Evolutionary conservation across 2,888 invertebrate genomes (phyloP).

Genomic region (Dasypogon diadema): DNA sequence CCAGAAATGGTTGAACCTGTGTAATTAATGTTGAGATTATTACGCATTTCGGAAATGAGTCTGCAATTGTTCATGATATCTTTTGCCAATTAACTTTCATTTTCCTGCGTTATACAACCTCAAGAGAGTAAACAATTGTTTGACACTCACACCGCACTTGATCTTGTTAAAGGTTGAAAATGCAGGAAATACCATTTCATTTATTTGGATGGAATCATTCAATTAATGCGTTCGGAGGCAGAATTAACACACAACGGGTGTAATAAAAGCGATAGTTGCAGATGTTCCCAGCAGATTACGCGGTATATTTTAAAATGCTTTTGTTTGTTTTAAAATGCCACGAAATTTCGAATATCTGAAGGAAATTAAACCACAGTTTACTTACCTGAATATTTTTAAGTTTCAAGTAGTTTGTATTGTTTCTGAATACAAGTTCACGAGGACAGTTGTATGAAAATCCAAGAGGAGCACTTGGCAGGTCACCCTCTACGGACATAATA

Average conservation of each 20-base stretch:
- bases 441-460: constrained; percentile 73
- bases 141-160: neutral
- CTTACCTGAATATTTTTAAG: constrained; percentile 71
- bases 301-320: neutral
- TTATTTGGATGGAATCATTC: constrained; percentile 8
- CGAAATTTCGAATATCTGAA: neutral
- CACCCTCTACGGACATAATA: constrained; percentile 60
- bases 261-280: constrained; percentile 18
- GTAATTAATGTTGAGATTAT: neutral
- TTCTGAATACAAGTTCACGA: constrained; percentile 69
- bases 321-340: neutral
- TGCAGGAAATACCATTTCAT: neutral
- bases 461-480: constrained; percentile 70
- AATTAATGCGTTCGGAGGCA: neutral
- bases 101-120: neutral
- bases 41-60: neutral
- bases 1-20: constrained; percentile 71
- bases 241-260: constrained; percentile 27
- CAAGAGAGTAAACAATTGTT: neutral
- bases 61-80: neutral
- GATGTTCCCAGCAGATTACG: constrained; percentile 30
- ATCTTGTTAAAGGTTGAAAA: neutral
- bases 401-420: constrained; percentile 69
- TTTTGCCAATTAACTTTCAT: neutral
- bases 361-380: too few relatives aligned